phyloP scores from a whole-genome alignment of 2,113 vertebrate genomes.

The Lepus americanus region DNA sequence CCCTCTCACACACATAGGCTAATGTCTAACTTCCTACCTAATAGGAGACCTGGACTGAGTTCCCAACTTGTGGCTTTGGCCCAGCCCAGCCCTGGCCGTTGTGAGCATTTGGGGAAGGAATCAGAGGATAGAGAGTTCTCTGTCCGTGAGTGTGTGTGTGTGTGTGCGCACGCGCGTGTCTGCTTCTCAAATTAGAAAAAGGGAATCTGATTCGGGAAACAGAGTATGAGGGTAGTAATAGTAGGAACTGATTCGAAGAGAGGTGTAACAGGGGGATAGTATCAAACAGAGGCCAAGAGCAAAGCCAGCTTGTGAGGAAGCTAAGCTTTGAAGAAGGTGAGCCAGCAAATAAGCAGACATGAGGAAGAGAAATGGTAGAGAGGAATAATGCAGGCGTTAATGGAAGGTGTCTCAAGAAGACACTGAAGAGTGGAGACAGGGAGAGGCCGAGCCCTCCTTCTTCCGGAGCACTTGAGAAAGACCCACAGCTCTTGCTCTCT shows the following conservation, averaged over 20 bases:
- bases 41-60: too few relatives aligned
- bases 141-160: too few relatives aligned
- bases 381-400: neutral
- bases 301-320: conserved; percentile 32
- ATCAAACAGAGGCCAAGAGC: neutral
- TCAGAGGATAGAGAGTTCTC: too few relatives aligned
- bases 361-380: neutral
- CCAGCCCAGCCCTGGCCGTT: too few relatives aligned
- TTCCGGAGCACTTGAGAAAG: neutral
- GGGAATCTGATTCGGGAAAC: neutral
- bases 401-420: neutral
- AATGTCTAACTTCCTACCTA: too few relatives aligned
- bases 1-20: too few relatives aligned
- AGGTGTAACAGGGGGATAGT: too few relatives aligned
- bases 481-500: neutral
- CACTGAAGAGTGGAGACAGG: neutral
- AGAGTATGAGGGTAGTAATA: neutral
- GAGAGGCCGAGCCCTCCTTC: neutral
- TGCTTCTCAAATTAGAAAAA: too few relatives aligned
- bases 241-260: neutral
- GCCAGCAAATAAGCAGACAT: neutral
- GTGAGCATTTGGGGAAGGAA: too few relatives aligned
- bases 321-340: neutral
- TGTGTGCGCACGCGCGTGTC: too few relatives aligned
- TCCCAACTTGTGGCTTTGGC: too few relatives aligned